Base-by-base conservation (phyloP, 2,797 vertebrate species). In the Chiloscyllium punctatum region DNA sequence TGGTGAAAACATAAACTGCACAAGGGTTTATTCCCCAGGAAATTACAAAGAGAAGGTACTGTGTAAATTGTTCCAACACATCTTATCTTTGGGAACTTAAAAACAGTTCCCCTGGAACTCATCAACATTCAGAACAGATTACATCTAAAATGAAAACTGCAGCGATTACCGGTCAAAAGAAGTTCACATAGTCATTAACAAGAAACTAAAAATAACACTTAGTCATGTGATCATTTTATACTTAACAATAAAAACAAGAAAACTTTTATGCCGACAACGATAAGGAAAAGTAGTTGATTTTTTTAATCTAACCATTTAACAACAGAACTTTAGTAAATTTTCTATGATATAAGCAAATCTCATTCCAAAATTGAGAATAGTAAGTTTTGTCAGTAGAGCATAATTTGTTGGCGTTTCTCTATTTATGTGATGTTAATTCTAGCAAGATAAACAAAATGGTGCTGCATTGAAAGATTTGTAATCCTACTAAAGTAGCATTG, bases 41-140 rank as follows among this genome's bases (percentile, higher is more conserved):
- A 95, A 74, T 74, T 53, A 48, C 42, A 74, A 77, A 57, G 94
- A 77, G 94, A 77, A 77, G 42, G 94, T 53, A 57, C 71, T 95
- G 94, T 57, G 68, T 3, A 53, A 48, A 95, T 95, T 72, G 94
- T 95, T 95, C 71, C 51, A 51, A 53, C 94, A 33, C 33, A 33
- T 77, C 72, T 77, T 53, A 95, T 72, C 48, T 95, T 42, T 95
- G 71, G 71, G 71, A 77, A 53, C 94, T 95, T 74, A 51, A 95
- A 74, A 72, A 74, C 68, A 94, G 71, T 71, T 72, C 42, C 42
- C 77, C 8, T 51, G 94, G 94, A 77, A 33, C 42, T 13, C 48
- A 95, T 51, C 27, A 77, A 72, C 72, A 57, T 95, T 95, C 51
- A n/a, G 71, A 74, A 33, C 48, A 53, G 94, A 95, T 95, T n/a